A percentile compares a stretch with the other conserved stretches of the same genome.
phyloP scores from a whole-genome alignment of 2,113 vertebrate species.

The Anguilla rostrata region DNA sequence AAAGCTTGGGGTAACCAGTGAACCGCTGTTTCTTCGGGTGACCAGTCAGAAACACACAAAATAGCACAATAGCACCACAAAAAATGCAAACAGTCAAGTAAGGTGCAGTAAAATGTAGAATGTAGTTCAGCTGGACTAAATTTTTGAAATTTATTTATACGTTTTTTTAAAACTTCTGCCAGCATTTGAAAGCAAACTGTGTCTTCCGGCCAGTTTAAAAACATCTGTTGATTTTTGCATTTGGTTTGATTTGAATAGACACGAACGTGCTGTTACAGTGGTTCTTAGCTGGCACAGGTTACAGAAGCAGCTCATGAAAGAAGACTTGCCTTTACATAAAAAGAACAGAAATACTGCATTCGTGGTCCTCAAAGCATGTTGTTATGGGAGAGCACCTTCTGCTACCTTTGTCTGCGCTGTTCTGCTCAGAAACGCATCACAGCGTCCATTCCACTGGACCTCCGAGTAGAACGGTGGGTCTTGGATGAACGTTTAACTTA shows the following conservation, averaged over 20 bases:
- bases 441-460: too few relatives aligned
- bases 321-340: too few relatives aligned
- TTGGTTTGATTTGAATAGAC: slow-evolving; percentile 6
- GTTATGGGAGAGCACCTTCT: too few relatives aligned
- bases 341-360: not conserved
- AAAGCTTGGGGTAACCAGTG: not conserved
- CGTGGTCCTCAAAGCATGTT: not conserved
- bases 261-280: not conserved
- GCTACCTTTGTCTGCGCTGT: too few relatives aligned
- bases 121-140: not conserved
- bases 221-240: not conserved
- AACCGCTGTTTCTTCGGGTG: not conserved
- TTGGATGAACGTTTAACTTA: too few relatives aligned
- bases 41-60: not conserved
- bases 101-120: not conserved
- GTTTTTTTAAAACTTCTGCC: too few relatives aligned
- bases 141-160: too few relatives aligned
- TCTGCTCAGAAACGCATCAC: too few relatives aligned
- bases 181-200: not conserved
- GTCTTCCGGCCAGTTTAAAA: not conserved
- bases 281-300: not conserved
- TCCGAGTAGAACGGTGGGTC: too few relatives aligned
- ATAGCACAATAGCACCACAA: not conserved
- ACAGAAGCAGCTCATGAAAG: not conserved
- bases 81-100: not conserved